These are phyloP conservation scores for Drosophila gaucha DNA, from an alignment of 2,888 invertebrate species.

Conservation along the genomic window DNA sequence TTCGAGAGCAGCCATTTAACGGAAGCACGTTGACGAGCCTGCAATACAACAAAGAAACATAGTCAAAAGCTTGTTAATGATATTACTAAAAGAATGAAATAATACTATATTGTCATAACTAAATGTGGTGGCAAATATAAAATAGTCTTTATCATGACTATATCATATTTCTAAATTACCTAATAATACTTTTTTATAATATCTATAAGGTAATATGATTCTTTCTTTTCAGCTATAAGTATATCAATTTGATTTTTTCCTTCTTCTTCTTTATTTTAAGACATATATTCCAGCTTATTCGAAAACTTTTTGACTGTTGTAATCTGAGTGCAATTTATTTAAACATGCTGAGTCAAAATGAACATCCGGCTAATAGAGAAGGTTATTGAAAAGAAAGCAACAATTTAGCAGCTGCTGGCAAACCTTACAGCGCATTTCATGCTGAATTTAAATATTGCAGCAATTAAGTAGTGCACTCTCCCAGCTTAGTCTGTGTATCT, in stretches of 20 bases:
- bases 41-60: constrained; percentile 84
- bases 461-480: constrained; percentile 57
- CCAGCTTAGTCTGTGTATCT: constrained; percentile 27
- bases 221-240: not conserved
- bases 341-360: not conserved
- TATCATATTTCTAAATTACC: too few species aligned
- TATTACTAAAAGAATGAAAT: not conserved
- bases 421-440: constrained; percentile 28
- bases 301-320: not conserved
- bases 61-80: not conserved
- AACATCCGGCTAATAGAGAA: constrained; percentile 21
- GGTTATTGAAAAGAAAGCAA: constrained; percentile 10
- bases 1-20: constrained; percentile 98
- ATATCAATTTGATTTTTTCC: too few species aligned
- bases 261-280: too few species aligned
- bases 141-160: too few species aligned
- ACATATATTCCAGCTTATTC: not conserved
- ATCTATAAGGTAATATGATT: too few species aligned
- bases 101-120: too few species aligned
- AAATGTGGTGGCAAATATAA: too few species aligned
- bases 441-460: constrained; percentile 48
- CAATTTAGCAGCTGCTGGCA: constrained; percentile 16
- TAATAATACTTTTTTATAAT: too few species aligned
- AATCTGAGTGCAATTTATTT: not conserved
- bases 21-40: constrained; percentile 98